A percentile compares a stretch with the other conserved stretches of the same genome.
Evolutionary conservation across 2,888 invertebrate species (phyloP).

Genomic region (Psococerastis gibbosa): DNA sequence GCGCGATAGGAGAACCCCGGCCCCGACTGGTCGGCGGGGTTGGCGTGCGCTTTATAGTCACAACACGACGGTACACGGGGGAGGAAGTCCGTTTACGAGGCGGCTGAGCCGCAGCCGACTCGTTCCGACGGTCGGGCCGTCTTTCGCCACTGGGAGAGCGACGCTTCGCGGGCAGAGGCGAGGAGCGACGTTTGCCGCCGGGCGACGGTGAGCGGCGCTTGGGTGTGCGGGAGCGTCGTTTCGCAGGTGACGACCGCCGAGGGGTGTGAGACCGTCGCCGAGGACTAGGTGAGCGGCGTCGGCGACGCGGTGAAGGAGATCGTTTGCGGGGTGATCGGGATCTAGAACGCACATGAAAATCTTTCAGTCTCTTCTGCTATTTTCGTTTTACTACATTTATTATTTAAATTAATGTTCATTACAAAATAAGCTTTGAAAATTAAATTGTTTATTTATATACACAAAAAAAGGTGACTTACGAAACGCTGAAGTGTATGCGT

Average conservation of each 20-base stretch:
- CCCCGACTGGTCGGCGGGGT: too few species aligned
- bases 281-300: not conserved
- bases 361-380: too few species aligned
- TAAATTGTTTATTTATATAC: too few species aligned
- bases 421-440: too few species aligned
- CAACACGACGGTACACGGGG: too few species aligned
- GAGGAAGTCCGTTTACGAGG: too few species aligned
- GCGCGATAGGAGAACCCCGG: too few species aligned
- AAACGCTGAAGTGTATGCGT: too few species aligned
- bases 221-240: not conserved
- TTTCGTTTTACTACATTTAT: too few species aligned
- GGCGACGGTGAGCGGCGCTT: conserved; percentile 1
- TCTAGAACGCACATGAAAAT: conserved; percentile 1
- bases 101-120: not conserved
- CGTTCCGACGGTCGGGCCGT: not conserved
- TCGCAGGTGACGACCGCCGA: not conserved
- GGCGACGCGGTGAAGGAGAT: conserved; percentile 8
- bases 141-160: conserved; percentile 13
- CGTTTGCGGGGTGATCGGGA: conserved; percentile 9
- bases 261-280: not conserved
- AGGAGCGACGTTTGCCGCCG: not conserved
- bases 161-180: conserved; percentile 18
- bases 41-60: too few species aligned
- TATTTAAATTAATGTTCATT: too few species aligned
- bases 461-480: too few species aligned